Evolutionary conservation across 2,888 invertebrate genomes (phyloP), one percentile per base, ranked within the genome.

Genomic region (Thera obeliscata): DNA sequence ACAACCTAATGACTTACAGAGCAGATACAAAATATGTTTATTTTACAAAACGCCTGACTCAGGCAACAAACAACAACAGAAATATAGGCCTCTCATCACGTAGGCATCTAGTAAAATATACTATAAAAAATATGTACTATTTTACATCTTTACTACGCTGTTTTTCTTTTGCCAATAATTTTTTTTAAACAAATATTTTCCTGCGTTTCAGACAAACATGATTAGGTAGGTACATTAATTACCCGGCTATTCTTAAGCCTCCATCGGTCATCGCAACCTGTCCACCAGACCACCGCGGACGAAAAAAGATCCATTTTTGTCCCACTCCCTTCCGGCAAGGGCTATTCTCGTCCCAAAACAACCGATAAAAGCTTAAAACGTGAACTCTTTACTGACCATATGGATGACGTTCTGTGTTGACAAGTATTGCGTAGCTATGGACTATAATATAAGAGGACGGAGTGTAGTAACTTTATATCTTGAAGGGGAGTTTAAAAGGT

Each of bases 231-330:
- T 50, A 50, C 50, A 7, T 50, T 33, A 56, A 60, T 62, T 59
- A 71, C 66, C 67, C 65, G 61, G 52, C 52, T 71, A 72, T 75
- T 72, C 71, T 75, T 75, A 78, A 70, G 76, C 69, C 67, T 59
- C 58, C 70, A 75, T 76, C 76, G 77, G 77, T 74, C 76, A 77
- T 75, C 74, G 72, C 74, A 76, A 74, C 76, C 69, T 61, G 72
- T 69, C 65, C 70, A 75, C 66, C 72, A 74, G 86, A 86, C 86
- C 87, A 85, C 87, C 88, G 65, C 65, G 83, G 77, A 79, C 80
- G 80, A 82, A 86, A 87, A 90, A 90, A 89, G 87, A 85, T 82
- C 79, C 78, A 79, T 80, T 82, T 82, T 81, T 86, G 86, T 86
- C 85, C 83, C 85, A 81, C 81, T 77, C 78, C 81, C 89, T 89